These are phyloP conservation scores for Polietes domitor DNA, from an alignment of 2,888 invertebrate genomes.

Conservation along the genomic window DNA sequence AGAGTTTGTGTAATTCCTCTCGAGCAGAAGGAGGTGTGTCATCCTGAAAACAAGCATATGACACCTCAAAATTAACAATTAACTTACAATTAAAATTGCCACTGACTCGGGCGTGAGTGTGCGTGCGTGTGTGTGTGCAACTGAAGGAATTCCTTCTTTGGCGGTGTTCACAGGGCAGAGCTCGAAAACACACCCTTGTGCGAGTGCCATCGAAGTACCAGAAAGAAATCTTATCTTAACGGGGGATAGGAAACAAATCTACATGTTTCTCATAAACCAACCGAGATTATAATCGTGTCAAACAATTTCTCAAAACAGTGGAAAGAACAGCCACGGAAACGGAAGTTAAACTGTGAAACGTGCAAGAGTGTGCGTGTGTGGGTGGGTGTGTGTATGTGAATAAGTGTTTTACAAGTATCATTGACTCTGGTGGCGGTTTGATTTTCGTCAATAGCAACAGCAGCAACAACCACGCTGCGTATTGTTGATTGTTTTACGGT, in stretches of 20 bases:
- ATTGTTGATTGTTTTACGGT: background rate
- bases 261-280: slow-evolving; percentile 27
- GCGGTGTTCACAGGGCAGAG: background rate
- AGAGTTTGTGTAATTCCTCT: background rate
- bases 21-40: slow-evolving; percentile 51
- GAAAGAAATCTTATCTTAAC: slow-evolving; percentile 19
- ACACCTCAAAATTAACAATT: slow-evolving; percentile 47
- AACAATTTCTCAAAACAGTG: slow-evolving; percentile 11
- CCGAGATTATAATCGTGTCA: slow-evolving; percentile 23
- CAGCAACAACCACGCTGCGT: background rate
- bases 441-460: background rate
- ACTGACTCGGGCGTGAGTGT: background rate
- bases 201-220: background rate
- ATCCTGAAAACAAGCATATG: slow-evolving; percentile 49
- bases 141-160: slow-evolving; percentile 7
- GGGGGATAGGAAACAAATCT: slow-evolving; percentile 13
- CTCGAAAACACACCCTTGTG: slow-evolving; percentile 24
- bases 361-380: background rate
- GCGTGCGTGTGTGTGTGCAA: background rate
- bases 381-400: background rate
- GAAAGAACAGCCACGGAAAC: slow-evolving; percentile 22
- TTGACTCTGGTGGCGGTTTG: background rate
- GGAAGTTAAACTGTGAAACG: slow-evolving; percentile 35
- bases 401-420: background rate
- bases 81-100: slow-evolving; percentile 41